Evolutionary conservation across 2,113 vertebrate genomes (phyloP), one percentile per base, ranked within the genome.

Genomic region (Bubo blakistoni): DNA sequence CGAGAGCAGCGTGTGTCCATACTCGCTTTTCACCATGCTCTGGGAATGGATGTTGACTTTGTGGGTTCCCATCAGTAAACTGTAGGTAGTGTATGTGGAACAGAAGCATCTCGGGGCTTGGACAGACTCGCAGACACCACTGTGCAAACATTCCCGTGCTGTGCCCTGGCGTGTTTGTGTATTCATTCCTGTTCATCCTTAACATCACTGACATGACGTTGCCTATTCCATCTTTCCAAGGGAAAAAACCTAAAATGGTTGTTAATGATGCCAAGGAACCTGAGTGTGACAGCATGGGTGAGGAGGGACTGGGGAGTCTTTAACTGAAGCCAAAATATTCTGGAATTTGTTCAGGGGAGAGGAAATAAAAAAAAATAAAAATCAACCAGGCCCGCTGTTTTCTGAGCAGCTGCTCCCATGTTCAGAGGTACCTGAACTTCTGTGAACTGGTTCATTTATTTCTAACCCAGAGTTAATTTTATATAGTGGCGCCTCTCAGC

Each of bases 361-460:
- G 59, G 8, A 40, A 27, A 18, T 32, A 38, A 30, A 44, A 59
- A 16, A 47, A 47, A 3, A 30, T 34, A 65, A 40, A 15, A 32
- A 8, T 26, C 8, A 32, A 11, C 4, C 18, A 87, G 69, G 36
- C 10, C 40, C 4, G 40, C 66, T 40, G 6, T 49, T 49, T 32
- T n/a, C 42, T 46, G 42, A 69, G 71, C 58, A 59, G 59, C 81
- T 63, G 85, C 79, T 94, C 82, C 92, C 65, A 63, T 94, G 98
- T 90, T 97, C 94, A 96, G 97, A 97, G 97, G 97, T 96, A 77
- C 97, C 97, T 95, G 97, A 97, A 97, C 95, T 58, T 72, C 63
- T 47, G 44, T 58, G 78, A 51, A 11, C 88, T 84, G 97, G 61
- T 85, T 59, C 78, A 8, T 69, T 36, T 20, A 62, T 49, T 27